Conservation (phyloP, 1,140 invertebrate genomes). For the Ceratina japonica region DNA sequence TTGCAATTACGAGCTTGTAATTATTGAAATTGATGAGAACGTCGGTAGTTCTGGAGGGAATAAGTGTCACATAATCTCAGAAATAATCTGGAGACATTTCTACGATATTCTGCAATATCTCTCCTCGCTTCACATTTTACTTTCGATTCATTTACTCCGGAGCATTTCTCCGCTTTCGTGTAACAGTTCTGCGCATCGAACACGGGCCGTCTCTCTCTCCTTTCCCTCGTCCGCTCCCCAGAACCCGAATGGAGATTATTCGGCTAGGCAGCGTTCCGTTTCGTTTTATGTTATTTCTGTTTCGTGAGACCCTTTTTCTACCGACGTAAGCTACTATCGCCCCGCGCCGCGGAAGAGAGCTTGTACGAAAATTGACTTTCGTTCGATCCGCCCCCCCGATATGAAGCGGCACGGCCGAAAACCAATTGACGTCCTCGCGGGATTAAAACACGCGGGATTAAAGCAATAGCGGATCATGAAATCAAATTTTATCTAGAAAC, state of each 20-base stretch:
- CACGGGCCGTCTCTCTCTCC: background rate
- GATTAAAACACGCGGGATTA: no score
- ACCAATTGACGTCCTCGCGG: background rate
- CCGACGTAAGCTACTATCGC: background rate
- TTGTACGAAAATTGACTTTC: slow-evolving; percentile 6
- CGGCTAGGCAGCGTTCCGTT: background rate
- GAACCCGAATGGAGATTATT: background rate
- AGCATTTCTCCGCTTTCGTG: background rate
- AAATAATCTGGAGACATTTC: no score
- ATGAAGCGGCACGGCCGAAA: background rate
- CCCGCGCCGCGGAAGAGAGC: background rate
- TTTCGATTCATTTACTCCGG: no score
- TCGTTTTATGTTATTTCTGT: background rate
- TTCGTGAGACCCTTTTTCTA: background rate
- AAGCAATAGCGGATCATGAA: background rate
- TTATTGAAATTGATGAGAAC: no score
- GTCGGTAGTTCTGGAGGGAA: no score
- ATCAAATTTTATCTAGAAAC: background rate
- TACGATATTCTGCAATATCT: background rate
- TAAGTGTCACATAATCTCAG: no score
- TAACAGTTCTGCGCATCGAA: background rate
- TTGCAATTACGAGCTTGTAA: no score
- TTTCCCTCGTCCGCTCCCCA: background rate
- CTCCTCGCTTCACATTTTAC: background rate
- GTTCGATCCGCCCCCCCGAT: no score